Percentiles rank a stretch among this genome's conserved stretches.
These are phyloP conservation scores for Macropus fuliginosus DNA, from an alignment of 2,797 vertebrate genomes.

Conservation along the genomic window DNA sequence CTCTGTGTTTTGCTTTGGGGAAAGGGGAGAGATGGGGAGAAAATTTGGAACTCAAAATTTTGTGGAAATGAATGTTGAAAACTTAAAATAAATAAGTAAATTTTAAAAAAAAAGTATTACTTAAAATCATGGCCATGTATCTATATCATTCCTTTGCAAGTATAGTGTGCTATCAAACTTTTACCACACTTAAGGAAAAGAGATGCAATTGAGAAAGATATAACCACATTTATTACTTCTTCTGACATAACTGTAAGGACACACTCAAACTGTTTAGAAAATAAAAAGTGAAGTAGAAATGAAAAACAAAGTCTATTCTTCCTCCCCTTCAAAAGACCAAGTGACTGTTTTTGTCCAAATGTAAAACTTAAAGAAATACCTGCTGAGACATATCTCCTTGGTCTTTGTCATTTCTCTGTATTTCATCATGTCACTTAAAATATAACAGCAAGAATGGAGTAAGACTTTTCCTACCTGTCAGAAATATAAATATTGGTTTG, in stretches of 20 bases:
- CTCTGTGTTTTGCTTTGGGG: too few species aligned
- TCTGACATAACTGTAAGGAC: slow-evolving; percentile 23
- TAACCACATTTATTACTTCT: not conserved
- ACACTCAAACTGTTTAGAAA: slow-evolving; percentile 36
- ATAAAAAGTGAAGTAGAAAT: slow-evolving; percentile 1
- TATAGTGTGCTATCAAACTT: slow-evolving; percentile 11
- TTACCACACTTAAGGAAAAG: not conserved
- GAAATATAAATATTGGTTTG: too few species aligned
- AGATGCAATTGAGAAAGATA: not conserved
- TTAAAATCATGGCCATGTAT: slow-evolving; percentile 11
- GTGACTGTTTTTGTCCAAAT: slow-evolving; percentile 11
- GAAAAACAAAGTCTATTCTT: not conserved
- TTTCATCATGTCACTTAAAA: slow-evolving; percentile 6
- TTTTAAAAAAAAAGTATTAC: not conserved
- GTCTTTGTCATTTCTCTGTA: slow-evolving; percentile 27
- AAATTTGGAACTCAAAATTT: too few species aligned
- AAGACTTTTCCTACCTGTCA: slow-evolving; percentile 25
- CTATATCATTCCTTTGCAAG: not conserved
- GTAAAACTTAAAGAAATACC: slow-evolving; percentile 14
- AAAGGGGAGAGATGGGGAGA: too few species aligned
- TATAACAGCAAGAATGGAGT: slow-evolving; percentile 1
- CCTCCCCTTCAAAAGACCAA: slow-evolving; percentile 37
- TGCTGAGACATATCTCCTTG: slow-evolving; percentile 31
- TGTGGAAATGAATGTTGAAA: too few species aligned
- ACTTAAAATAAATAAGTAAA: too few species aligned